phyloP scores from a whole-genome alignment of 2,113 vertebrate species.

The Lamprotornis superbus region DNA sequence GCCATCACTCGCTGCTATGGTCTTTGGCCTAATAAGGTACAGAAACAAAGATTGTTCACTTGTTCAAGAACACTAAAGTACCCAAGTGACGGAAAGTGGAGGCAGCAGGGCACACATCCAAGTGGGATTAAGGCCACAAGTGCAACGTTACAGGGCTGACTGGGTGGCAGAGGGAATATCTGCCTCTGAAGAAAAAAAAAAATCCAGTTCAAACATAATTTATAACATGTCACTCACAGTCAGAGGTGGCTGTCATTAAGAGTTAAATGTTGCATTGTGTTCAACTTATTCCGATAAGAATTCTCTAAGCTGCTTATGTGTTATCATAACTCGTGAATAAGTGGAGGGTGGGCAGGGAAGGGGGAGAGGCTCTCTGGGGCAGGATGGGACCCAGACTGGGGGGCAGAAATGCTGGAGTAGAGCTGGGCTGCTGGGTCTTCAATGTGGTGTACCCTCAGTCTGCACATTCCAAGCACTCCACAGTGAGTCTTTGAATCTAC shows the following conservation, averaged over 20 bases:
- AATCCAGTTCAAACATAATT: slow-evolving; percentile 68
- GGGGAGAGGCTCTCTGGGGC: neutral
- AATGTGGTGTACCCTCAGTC: accelerated
- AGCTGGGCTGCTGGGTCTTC: neutral
- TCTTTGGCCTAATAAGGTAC: slow-evolving; percentile 79
- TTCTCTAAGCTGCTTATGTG: slow-evolving; percentile 66
- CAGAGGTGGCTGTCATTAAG: slow-evolving; percentile 67
- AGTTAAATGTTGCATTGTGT: slow-evolving; percentile 60
- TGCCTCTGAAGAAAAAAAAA: slow-evolving; percentile 30
- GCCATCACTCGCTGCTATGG: slow-evolving; percentile 78
- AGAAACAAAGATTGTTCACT: slow-evolving; percentile 82
- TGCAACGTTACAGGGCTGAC: slow-evolving; percentile 64
- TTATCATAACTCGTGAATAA: slow-evolving; percentile 58
- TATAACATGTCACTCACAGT: slow-evolving; percentile 67
- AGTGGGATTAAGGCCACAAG: slow-evolving; percentile 77
- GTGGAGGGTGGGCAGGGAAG: neutral
- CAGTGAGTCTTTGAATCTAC: neutral
- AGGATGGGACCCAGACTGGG: neutral
- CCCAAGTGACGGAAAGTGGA: slow-evolving; percentile 68
- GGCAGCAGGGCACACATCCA: slow-evolving; percentile 74
- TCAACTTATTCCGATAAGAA: slow-evolving; percentile 54
- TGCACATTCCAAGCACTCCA: neutral
- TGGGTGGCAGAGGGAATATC: slow-evolving; percentile 67
- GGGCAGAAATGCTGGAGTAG: neutral
- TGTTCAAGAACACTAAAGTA: slow-evolving; percentile 71